phyloP scores from a whole-genome alignment of 2,113 vertebrate species.

The Lampris incognitus region DNA sequence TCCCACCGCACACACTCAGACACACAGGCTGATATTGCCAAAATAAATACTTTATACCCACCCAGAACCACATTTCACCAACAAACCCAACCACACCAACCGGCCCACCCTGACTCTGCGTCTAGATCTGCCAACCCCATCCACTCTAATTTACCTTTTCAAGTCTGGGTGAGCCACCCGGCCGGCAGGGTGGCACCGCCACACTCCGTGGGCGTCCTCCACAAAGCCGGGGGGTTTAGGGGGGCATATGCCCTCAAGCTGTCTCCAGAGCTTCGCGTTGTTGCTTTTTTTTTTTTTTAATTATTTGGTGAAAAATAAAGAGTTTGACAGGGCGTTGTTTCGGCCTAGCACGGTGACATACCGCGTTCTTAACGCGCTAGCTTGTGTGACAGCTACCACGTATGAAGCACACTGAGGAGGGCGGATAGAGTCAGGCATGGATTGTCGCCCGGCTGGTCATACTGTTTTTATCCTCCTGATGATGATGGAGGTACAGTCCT shows the following conservation, averaged over 20 bases:
- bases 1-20: slow-evolving; percentile 13
- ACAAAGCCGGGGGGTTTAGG: slow-evolving; percentile 9
- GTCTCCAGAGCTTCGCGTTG: slow-evolving; percentile 62
- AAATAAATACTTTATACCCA: slow-evolving; percentile 72
- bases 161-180: slow-evolving; percentile 73
- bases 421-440: too few relatives aligned
- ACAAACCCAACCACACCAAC: slow-evolving; percentile 68
- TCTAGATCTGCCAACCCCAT: slow-evolving; percentile 58
- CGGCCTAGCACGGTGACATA: slow-evolving; percentile 11
- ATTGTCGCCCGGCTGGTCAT: too few relatives aligned
- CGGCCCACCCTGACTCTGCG: slow-evolving; percentile 73
- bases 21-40: slow-evolving; percentile 49
- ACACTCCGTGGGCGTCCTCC: slow-evolving; percentile 69
- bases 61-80: slow-evolving; percentile 68
- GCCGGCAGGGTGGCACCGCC: slow-evolving; percentile 68
- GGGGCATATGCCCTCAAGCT: slow-evolving; percentile 66
- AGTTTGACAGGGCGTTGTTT: slow-evolving; percentile 50
- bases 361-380: too few relatives aligned
- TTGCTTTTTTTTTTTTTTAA: slow-evolving; percentile 32
- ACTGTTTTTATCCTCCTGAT: too few relatives aligned
- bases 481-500: too few relatives aligned
- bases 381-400: too few relatives aligned
- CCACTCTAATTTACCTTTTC: slow-evolving; percentile 67
- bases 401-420: too few relatives aligned
- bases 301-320: slow-evolving; percentile 46